Evolutionary conservation across 2,113 vertebrate species (phyloP), one percentile per base, ranked within the genome.

Genomic region (Actenoides hombroni): DNA sequence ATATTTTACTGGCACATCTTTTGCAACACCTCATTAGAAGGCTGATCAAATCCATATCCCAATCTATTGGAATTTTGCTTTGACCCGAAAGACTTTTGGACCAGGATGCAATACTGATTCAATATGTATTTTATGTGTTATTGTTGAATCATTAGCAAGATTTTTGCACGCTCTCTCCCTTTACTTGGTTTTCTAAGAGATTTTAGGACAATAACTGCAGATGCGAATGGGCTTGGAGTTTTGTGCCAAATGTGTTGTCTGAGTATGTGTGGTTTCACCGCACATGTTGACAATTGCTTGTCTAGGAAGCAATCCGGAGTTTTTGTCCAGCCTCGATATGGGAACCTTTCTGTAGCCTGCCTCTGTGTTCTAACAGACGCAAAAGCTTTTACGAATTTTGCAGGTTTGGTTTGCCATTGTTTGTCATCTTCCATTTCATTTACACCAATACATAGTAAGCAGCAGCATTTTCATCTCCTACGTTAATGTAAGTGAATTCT

Each of bases 1-100:
- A 94, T 94, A 94, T 96, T 96, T 96, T 93, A 94, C 74, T 93
- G 92, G 79, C 85, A 86, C 37, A 82, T 92, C 88, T 97, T 95
- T 90, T 92, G 85, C 83, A 88, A 83, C 44, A 94, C 81, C 70
- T 83, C 94, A 75, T 96, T 79, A 97, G 24, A 86, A 70, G 85
- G 49, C 90, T 92, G 85, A 89, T 93, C 85, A 65, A 95, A 94
- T 86, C 71, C 4, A 2, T 80, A 88, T 71, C 56, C 71, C 65
- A 91, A 65, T 60, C 69, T 80, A 84, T 14, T 44, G 79, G 79
- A 91, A 92, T 81, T 95, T 82, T 71, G 48, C 85, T 88, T 88
- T 85, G 64, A 77, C 86, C 69, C 3, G 7, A 89, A 64, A 40
- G 44, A 91, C 68, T 33, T 93, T 96, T 89, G 74, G 71, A 78